Evolutionary conservation across 2,113 vertebrate species (phyloP), one percentile per base, ranked within the genome.

Genomic region (Thunnus maccoyii): DNA sequence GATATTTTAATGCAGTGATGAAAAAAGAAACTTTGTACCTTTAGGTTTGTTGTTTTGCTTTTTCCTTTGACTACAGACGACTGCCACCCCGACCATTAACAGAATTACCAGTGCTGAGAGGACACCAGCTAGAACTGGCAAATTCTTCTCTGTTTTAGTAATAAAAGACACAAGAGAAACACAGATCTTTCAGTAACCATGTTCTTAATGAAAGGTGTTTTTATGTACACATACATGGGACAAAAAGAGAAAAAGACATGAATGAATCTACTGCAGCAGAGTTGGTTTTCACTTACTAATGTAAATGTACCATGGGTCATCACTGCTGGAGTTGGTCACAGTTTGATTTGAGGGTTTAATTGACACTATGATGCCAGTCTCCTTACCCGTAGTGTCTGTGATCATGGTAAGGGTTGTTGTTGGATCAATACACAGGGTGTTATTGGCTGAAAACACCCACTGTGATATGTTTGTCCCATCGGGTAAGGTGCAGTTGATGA

Each of bases 401-500:
- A 0, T 17, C 0, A 14, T 20, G 30, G 66, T 6, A 2, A 54
- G 1, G 13, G 16, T 0, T 27, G 60, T 56, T 52, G 88, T 77
- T 47, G 78, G 14, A 0, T n/a, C 0, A 51, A 41, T 15, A 70
- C 90, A 92, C 66, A 70, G 15, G 5, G 27, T 82, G 22, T 84
- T 73, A 25, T 17, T 82, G 48, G 51, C 78, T 55, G 12, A 18
- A 75, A 18, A 30, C 63, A 91, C 75, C 92, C 89, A 91, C 77
- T 78, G 1, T 71, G 64, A 32, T 71, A 88, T 66, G 0, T 57
- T 3, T 1, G 82, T 93, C 69, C 72, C 90, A 77, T 91, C 89
- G 11, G 25, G 10, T 27, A n/a, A 60, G 4, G 30, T 84, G 80
- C 90, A 91, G 44, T 89, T 51, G n/a, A 85, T 77, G 11, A 83